These are phyloP conservation scores for Acrocephalus arundinaceus DNA, from an alignment of 2,113 vertebrate species.

Conservation along the genomic window DNA sequence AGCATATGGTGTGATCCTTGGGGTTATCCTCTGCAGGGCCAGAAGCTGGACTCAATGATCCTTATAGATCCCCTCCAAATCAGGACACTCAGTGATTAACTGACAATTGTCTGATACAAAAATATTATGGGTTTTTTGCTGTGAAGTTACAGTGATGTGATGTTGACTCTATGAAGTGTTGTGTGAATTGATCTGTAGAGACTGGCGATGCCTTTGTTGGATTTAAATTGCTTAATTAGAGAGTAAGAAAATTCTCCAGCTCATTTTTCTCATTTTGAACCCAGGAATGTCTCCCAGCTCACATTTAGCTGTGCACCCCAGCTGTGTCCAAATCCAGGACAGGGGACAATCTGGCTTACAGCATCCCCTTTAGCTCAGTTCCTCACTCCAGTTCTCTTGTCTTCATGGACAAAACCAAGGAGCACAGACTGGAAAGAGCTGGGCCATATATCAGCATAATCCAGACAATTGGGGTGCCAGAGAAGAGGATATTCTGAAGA, in stretches of 20 bases:
- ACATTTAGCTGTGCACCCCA: not conserved
- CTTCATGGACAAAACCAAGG: not conserved
- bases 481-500: not conserved
- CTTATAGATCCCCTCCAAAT: not conserved
- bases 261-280: not conserved
- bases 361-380: not conserved
- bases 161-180: not conserved
- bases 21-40: not conserved
- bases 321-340: not conserved
- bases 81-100: not conserved
- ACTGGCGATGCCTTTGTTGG: not conserved
- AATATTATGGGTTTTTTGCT: not conserved
- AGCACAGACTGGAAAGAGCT: not conserved
- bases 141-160: not conserved
- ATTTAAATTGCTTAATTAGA: not conserved
- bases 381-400: not conserved
- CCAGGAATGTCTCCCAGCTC: not conserved
- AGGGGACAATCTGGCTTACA: not conserved
- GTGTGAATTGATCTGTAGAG: not conserved
- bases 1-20: not conserved
- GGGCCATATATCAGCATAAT: not conserved
- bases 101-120: not conserved
- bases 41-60: not conserved
- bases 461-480: rapidly evolving
- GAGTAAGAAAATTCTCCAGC: not conserved